Percentiles rank a stretch among this genome's conserved stretches.
Evolutionary conservation across 2,113 vertebrate genomes (phyloP).

Genomic region (Xiphophorus hellerii): DNA sequence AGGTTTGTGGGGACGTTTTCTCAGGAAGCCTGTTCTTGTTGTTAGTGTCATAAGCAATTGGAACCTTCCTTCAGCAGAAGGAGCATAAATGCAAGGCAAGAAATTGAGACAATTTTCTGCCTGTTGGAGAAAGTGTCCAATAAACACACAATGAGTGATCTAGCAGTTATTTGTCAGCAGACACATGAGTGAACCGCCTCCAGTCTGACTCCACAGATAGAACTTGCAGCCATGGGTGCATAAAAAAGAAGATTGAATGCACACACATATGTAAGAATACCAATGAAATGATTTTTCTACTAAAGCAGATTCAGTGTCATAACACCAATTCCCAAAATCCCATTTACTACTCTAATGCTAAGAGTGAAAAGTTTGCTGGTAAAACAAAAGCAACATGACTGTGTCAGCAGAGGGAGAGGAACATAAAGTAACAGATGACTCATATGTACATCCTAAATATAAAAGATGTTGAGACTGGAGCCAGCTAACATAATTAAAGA

Average conservation of each 20-base stretch:
- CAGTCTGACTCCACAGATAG: slow-evolving; percentile 32
- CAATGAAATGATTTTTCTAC: slow-evolving; percentile 54
- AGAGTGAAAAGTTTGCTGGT: slow-evolving; percentile 2
- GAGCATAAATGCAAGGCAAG: slow-evolving; percentile 57
- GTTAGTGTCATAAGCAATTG: slow-evolving; percentile 76
- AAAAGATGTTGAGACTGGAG: slow-evolving; percentile 1
- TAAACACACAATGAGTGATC: slow-evolving; percentile 56
- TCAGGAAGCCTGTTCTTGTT: slow-evolving; percentile 69
- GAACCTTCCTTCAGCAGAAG: slow-evolving; percentile 47
- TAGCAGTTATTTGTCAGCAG: slow-evolving; percentile 51
- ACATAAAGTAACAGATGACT: neutral
- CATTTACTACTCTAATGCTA: slow-evolving; percentile 30
- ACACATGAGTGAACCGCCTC: slow-evolving; percentile 18
- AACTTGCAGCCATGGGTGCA: slow-evolving; percentile 16
- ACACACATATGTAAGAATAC: slow-evolving; percentile 18
- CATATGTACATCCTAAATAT: neutral
- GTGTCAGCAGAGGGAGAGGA: slow-evolving; percentile 5
- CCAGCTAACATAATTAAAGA: slow-evolving; percentile 1
- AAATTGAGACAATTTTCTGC: slow-evolving; percentile 70
- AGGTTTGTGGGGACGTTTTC: slow-evolving; percentile 50
- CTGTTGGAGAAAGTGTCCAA: slow-evolving; percentile 62
- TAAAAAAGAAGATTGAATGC: slow-evolving; percentile 6
- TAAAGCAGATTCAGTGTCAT: slow-evolving; percentile 50
- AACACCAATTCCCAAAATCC: slow-evolving; percentile 20
- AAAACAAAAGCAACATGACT: neutral